These are phyloP conservation scores for Macaria notata DNA, from an alignment of 2,888 invertebrate species.

Conservation along the genomic window DNA sequence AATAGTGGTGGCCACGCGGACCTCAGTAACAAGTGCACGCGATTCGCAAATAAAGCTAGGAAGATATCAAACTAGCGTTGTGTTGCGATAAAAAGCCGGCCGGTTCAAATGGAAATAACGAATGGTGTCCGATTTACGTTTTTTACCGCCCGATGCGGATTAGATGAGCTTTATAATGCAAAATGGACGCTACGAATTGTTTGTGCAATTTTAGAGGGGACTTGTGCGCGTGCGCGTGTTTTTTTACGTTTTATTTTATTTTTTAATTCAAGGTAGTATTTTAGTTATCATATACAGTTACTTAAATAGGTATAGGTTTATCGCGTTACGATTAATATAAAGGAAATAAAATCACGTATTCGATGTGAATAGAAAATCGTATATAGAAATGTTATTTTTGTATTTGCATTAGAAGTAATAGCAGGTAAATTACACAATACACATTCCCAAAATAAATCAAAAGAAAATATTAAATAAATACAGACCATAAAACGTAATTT, in stretches of 20 bases:
- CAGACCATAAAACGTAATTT: no score
- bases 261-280: no score
- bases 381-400: no score
- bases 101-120: slow-evolving; percentile 67
- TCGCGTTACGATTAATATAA: no score
- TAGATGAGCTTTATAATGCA: slow-evolving; percentile 43
- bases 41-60: slow-evolving; percentile 77
- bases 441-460: no score
- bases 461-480: no score
- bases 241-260: not conserved
- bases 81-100: slow-evolving; percentile 68
- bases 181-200: slow-evolving; percentile 21
- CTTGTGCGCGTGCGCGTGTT: not conserved
- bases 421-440: no score
- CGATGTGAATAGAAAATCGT: no score
- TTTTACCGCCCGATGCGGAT: slow-evolving; percentile 43
- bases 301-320: no score
- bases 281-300: no score
- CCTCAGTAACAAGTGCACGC: slow-evolving; percentile 63
- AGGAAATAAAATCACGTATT: no score
- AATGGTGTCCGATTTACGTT: slow-evolving; percentile 57
- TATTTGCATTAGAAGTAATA: no score
- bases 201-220: slow-evolving; percentile 26
- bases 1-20: slow-evolving; percentile 45
- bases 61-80: slow-evolving; percentile 72